Conservation (phyloP, 2,113 vertebrate genomes). For the Eubucco bourcierii region DNA sequence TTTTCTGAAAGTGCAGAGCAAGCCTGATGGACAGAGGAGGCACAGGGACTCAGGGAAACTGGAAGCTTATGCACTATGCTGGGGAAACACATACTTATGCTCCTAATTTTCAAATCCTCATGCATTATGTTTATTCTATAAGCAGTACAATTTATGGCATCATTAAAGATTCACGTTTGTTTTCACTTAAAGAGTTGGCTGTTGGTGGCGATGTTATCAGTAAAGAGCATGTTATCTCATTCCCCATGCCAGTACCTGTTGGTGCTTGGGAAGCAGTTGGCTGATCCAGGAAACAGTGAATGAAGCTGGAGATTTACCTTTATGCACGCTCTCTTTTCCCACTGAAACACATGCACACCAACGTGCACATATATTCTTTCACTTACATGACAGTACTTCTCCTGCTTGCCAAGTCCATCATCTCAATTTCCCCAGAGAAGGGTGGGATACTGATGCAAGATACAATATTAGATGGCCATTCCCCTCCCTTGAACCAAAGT, state of each 20-base stretch:
- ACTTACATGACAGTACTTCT: not conserved
- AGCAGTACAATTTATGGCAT: fast-evolving
- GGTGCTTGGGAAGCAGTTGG: not conserved
- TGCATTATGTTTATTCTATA: not conserved
- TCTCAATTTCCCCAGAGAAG: slow-evolving; percentile 14
- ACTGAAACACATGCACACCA: fast-evolving
- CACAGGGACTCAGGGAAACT: not conserved
- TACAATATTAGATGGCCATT: not conserved
- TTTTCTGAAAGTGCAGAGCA: not conserved
- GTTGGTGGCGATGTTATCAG: not conserved
- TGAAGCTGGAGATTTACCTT: not conserved
- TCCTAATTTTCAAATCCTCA: not conserved
- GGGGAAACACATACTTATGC: not conserved
- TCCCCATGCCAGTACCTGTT: fast-evolving
- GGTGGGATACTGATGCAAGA: slow-evolving; percentile 44
- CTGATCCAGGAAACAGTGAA: not conserved
- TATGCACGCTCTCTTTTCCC: not conserved
- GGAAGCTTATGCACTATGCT: not conserved
- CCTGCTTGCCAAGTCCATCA: not conserved
- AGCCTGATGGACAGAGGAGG: not conserved
- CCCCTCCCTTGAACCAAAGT: slow-evolving; percentile 9
- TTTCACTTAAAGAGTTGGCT: not conserved
- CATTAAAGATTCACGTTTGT: not conserved
- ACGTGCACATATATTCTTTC: not conserved
- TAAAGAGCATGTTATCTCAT: not conserved